Base-by-base conservation (phyloP, 2,888 invertebrate species). In the Odontothrips loti region DNA sequence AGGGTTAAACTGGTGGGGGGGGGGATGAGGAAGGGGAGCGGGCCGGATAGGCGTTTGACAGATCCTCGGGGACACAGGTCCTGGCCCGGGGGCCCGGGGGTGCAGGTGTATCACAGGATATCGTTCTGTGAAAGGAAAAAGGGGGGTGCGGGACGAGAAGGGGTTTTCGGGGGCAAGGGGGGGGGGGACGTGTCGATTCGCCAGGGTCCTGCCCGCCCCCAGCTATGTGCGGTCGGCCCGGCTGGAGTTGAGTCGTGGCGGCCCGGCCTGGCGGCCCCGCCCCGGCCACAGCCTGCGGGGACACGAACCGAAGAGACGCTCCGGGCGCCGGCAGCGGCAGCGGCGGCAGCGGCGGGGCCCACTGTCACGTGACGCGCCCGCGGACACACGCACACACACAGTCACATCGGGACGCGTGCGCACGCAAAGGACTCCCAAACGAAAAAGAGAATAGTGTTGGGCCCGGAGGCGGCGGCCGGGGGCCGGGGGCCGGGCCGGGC, bases 51-150 rank as follows among this genome's bases (percentile, higher is more conserved):
- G 34, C 34, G 34, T 43, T 43, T 43, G 34, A 43, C 51, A 51
- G 12, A 20, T 12, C 51, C 51, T 51, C 15, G 51, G 51, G 51
- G 51, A 51, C 51, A 51, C 51, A 51, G 51, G 51, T 51, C 15
- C 51, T 12, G 51, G 6, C 15, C 15, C 6, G 63, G 68, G 23
- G 68, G 23, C 6, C 23, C 9, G 9, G 23, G 23, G 27, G 68
- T 11, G 23, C 68, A 68, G 23, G 58, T 58, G 58, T 58, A 58
- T 58, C 58, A 20, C 58, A 68, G 68, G 27, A 23, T 68, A 68
- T 68, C 23, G 68, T 23, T 68, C 68, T 68, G n/a, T 68, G 68
- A 68, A 68, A 68, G 68, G 68, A 20, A 68, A 23, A 23, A 68
- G 23, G 23, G 23, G 68, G 68, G 68, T 1, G 20, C 4, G 68